Evolutionary conservation across 2,797 vertebrate species (phyloP).

Genomic region (Prunella strophiata): DNA sequence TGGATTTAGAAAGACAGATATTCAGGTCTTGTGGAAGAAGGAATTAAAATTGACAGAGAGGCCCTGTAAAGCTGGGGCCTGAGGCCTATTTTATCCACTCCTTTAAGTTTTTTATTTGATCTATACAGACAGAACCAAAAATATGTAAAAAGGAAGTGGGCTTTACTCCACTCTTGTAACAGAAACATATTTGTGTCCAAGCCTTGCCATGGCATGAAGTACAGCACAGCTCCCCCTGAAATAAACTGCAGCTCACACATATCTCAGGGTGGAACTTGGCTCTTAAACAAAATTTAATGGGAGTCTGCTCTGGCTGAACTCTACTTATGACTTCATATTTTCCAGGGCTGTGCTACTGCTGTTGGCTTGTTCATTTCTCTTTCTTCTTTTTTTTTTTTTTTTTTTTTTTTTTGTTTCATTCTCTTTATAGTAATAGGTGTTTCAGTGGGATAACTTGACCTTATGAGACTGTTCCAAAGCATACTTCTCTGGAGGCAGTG

Average conservation of each 20-base stretch:
- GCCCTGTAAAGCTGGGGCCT: background rate
- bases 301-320: slow-evolving; percentile 53
- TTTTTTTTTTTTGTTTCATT: background rate
- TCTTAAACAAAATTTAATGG: slow-evolving; percentile 50
- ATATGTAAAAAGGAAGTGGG: background rate
- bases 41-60: background rate
- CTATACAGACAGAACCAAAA: background rate
- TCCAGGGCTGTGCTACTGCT: slow-evolving; percentile 15
- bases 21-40: background rate
- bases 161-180: background rate
- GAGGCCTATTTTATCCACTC: background rate
- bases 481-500: background rate
- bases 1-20: background rate
- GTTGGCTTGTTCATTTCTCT: background rate
- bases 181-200: background rate
- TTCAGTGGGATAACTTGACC: slow-evolving; percentile 47
- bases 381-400: no score
- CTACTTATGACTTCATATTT: slow-evolving; percentile 65
- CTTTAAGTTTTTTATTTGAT: background rate
- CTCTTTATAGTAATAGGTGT: slow-evolving; percentile 6
- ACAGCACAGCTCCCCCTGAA: background rate
- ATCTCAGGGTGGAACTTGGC: slow-evolving; percentile 43
- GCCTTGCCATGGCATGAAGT: background rate
- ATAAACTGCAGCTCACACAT: slow-evolving; percentile 10
- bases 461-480: slow-evolving; percentile 18